These are phyloP conservation scores for Rapana venosa DNA, from an alignment of 2,888 invertebrate genomes.

Conservation along the genomic window DNA sequence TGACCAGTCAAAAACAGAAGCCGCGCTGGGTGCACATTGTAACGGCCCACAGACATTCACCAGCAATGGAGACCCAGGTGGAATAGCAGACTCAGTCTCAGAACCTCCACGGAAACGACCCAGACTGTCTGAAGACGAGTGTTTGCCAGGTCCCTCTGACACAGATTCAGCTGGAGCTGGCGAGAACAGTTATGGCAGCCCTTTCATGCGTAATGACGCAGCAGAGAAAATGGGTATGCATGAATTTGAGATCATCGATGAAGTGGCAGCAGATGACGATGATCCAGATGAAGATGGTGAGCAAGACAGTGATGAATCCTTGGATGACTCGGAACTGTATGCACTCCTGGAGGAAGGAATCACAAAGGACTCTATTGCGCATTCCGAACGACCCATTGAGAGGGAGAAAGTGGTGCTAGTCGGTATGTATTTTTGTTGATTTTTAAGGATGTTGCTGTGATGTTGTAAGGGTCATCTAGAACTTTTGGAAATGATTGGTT, in stretches of 20 bases:
- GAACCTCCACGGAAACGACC: slow-evolving; percentile 10
- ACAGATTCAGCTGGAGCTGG: not conserved
- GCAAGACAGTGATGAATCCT: slow-evolving; percentile 51
- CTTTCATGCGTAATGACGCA: not conserved
- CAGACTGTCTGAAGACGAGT: not conserved
- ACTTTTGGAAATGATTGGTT: not conserved
- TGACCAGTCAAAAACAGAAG: not conserved
- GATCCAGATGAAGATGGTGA: slow-evolving; percentile 48
- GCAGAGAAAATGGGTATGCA: slow-evolving; percentile 45
- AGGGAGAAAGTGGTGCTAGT: slow-evolving; percentile 66
- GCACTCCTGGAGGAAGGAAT: slow-evolving; percentile 70
- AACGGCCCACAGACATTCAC: not conserved
- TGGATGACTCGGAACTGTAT: slow-evolving; percentile 69
- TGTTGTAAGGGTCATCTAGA: not conserved
- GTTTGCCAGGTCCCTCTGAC: not conserved
- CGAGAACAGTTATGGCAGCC: not conserved
- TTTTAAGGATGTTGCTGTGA: not conserved
- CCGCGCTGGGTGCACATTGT: not conserved
- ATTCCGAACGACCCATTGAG: slow-evolving; percentile 55
- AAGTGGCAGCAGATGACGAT: slow-evolving; percentile 54
- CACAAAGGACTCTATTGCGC: slow-evolving; percentile 51
- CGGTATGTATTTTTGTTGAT: slow-evolving; percentile 56
- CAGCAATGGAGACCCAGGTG: not conserved
- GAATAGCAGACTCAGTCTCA: not conserved
- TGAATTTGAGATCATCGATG: slow-evolving; percentile 65